phyloP scores from a whole-genome alignment of 2,797 vertebrate species.

The Falco rusticolus region DNA sequence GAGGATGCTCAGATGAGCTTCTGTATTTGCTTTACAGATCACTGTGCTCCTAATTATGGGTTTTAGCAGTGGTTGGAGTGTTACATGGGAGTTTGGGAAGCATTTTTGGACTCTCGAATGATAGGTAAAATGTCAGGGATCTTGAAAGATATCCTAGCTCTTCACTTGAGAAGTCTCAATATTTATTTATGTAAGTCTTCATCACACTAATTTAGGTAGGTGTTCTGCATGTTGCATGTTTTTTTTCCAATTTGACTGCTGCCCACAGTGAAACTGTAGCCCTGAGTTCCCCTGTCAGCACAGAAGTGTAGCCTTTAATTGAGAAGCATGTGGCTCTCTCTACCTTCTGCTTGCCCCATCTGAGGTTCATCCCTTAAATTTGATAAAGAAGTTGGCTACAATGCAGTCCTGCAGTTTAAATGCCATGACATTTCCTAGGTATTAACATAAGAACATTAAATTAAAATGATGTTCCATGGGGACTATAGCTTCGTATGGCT shows the following conservation, averaged over 20 bases:
- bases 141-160: not conserved
- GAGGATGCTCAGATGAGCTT: not conserved
- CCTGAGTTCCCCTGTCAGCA: not conserved
- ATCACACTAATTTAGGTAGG: not conserved
- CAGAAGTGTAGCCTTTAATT: not conserved
- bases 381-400: not conserved
- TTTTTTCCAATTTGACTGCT: not conserved
- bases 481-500: not conserved
- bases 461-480: not conserved
- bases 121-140: not conserved
- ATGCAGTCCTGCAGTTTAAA: slow-evolving; percentile 33
- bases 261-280: not conserved
- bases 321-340: not conserved
- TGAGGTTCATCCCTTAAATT: not conserved
- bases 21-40: not conserved
- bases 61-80: not conserved
- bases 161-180: not conserved
- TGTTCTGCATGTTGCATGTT: not conserved
- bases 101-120: not conserved
- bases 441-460: slow-evolving; percentile 50
- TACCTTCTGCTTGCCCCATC: not conserved
- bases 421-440: slow-evolving; percentile 47
- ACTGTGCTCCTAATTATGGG: not conserved
- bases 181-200: not conserved
- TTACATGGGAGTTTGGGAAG: not conserved